phyloP scores from a whole-genome alignment of 2,113 vertebrate genomes.

The Apodemus sylvaticus region DNA sequence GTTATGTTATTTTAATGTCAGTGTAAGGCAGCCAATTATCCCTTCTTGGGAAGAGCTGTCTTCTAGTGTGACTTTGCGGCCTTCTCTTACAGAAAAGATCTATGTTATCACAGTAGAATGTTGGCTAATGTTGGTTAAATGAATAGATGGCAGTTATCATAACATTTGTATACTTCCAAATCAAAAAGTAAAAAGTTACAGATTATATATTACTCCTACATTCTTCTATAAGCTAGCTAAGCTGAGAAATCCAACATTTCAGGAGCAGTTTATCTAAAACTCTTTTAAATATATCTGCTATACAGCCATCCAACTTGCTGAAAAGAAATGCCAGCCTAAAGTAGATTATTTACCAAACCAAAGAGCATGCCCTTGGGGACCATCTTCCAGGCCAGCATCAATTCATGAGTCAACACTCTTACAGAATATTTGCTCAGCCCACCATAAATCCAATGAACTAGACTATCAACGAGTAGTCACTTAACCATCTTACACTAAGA shows the following conservation, averaged over 20 bases:
- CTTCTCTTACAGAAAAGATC: constrained; percentile 38
- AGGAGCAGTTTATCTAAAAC: not conserved
- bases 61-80: not conserved
- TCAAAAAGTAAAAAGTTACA: constrained; percentile 38
- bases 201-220: not conserved
- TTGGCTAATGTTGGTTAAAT: not conserved
- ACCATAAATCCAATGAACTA: not conserved
- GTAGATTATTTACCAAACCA: constrained; percentile 3
- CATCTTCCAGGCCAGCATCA: not conserved
- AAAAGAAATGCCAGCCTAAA: constrained; percentile 24
- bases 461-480: constrained; percentile 2
- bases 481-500: not conserved
- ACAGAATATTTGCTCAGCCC: constrained; percentile 9
- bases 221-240: constrained; percentile 3
- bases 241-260: not conserved
- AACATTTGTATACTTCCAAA: not conserved
- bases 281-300: not conserved
- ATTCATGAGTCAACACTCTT: constrained; percentile 23
- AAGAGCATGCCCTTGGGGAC: not conserved
- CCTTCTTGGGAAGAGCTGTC: not conserved
- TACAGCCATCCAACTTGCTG: not conserved
- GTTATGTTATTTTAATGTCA: constrained; percentile 53
- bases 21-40: constrained; percentile 38
- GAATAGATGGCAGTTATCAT: constrained; percentile 6
- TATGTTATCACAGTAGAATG: constrained; percentile 13